Evolutionary conservation across 1,140 invertebrate species (phyloP).

Genomic region (Musca domestica): DNA sequence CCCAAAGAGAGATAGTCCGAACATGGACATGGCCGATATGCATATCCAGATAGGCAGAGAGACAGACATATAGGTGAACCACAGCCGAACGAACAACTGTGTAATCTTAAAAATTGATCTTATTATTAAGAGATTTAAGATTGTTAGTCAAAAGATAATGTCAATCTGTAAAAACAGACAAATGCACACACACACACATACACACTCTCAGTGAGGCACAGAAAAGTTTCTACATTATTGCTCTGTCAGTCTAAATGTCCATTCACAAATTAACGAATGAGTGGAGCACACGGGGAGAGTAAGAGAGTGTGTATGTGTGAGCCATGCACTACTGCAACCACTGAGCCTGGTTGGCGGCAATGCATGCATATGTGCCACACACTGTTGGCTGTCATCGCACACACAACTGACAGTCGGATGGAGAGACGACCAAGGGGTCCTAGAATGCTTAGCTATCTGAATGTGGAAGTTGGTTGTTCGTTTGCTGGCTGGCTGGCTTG

Average conservation of each 20-base stretch:
- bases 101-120: conserved; percentile 8
- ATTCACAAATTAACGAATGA: conserved; percentile 18
- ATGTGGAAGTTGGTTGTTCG: too few relatives aligned
- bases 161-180: not conserved
- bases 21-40: too few relatives aligned
- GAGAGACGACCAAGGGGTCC: too few relatives aligned
- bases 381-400: not conserved
- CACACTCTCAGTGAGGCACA: too few relatives aligned
- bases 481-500: conserved; percentile 5
- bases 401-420: not conserved
- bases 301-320: too few relatives aligned
- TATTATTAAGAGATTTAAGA: conserved; percentile 23
- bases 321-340: not conserved
- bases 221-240: conserved; percentile 16
- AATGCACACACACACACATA: too few relatives aligned
- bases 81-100: not conserved
- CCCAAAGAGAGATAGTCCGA: too few relatives aligned
- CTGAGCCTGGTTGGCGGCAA: not conserved
- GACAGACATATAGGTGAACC: too few relatives aligned
- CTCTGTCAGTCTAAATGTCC: conserved; percentile 19
- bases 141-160: conserved; percentile 5
- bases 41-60: too few relatives aligned
- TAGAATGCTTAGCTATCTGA: too few relatives aligned
- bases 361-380: not conserved
- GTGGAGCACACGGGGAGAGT: not conserved